A percentile compares a stretch with the other conserved stretches of the same genome.
phyloP scores from a whole-genome alignment of 2,797 vertebrate species.

The Catostomus latipinnis region DNA sequence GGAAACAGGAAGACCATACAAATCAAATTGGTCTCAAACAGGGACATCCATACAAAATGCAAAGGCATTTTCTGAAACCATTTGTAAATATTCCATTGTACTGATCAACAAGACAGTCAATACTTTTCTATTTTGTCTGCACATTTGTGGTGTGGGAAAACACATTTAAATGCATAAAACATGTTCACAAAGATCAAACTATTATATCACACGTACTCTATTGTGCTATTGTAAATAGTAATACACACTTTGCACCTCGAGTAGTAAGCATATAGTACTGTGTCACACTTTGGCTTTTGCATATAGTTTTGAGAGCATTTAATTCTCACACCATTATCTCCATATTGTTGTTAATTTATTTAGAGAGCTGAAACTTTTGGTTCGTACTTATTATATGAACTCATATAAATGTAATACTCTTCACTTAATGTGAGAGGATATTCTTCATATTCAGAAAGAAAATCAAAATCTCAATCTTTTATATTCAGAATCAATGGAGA shows the following conservation, averaged over 20 bases:
- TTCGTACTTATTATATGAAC: not conserved
- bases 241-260: constrained; percentile 75
- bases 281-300: constrained; percentile 76
- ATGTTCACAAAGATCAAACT: constrained; percentile 60
- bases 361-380: constrained; percentile 59
- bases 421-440: not conserved
- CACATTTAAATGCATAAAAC: constrained; percentile 39
- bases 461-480: not conserved
- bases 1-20: constrained; percentile 68
- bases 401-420: not conserved
- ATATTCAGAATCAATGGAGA: constrained; percentile 23
- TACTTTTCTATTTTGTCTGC: constrained; percentile 60
- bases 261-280: constrained; percentile 65
- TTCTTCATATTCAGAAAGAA: not conserved
- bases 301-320: constrained; percentile 62
- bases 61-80: constrained; percentile 54
- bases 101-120: constrained; percentile 62
- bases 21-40: constrained; percentile 59
- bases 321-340: constrained; percentile 57
- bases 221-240: constrained; percentile 75
- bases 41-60: constrained; percentile 26
- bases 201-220: constrained; percentile 61
- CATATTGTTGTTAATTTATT: constrained; percentile 66
- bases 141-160: constrained; percentile 64
- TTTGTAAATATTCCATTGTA: constrained; percentile 76